Evolutionary conservation across 2,113 vertebrate species (phyloP).

Genomic region (Holacanthus passer): DNA sequence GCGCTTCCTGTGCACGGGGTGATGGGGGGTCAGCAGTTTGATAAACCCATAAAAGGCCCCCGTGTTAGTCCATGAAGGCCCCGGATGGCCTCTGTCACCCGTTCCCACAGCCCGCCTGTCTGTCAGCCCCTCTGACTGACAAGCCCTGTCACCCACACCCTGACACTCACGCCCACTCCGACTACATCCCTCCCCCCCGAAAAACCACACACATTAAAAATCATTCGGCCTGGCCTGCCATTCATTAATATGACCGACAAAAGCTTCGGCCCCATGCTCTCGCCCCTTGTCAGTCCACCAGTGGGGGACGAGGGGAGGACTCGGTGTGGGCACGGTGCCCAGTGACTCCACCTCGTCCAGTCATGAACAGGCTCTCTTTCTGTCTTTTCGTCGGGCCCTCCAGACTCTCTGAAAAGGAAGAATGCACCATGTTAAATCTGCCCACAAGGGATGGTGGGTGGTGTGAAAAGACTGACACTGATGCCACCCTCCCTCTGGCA

Average conservation of each 20-base stretch:
- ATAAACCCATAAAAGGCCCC: constrained; percentile 82
- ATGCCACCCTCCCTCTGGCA: constrained; percentile 69
- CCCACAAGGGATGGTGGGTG: constrained; percentile 56
- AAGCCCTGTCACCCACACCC: constrained; percentile 54
- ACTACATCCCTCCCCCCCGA: constrained; percentile 9
- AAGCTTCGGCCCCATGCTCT: constrained; percentile 32
- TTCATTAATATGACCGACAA: constrained; percentile 58
- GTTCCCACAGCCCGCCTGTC: constrained; percentile 80
- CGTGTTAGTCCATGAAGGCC: constrained; percentile 72
- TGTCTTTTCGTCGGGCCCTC: constrained; percentile 40
- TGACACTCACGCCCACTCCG: constrained; percentile 29
- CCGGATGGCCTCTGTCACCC: constrained; percentile 71
- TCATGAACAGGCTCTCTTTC: constrained; percentile 50
- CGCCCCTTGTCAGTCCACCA: constrained; percentile 43
- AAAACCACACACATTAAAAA: constrained; percentile 36
- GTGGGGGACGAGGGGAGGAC: constrained; percentile 17
- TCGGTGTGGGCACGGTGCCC: constrained; percentile 59
- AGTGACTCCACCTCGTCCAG: constrained; percentile 60
- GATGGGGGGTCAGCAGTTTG: constrained; percentile 75
- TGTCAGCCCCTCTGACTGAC: constrained; percentile 78
- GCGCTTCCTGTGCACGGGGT: constrained; percentile 72
- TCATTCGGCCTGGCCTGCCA: constrained; percentile 35
- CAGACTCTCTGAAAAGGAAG: constrained; percentile 66
- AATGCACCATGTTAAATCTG: constrained; percentile 74
- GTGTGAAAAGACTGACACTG: constrained; percentile 62